Evolutionary conservation across 2,888 invertebrate genomes (phyloP), one percentile per base, ranked within the genome.

Genomic region (Ichneumoninae sp.): DNA sequence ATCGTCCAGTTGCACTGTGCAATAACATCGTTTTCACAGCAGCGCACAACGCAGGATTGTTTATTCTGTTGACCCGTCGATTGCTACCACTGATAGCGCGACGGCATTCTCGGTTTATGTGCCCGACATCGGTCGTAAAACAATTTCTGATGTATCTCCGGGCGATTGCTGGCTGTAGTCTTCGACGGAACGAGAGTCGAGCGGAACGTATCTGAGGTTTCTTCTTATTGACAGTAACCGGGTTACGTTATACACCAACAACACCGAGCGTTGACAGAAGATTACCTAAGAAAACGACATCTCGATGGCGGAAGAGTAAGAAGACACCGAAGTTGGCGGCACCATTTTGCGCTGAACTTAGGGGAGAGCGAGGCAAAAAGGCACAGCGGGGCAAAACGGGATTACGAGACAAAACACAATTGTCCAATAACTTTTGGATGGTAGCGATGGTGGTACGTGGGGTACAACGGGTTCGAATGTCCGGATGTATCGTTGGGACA

Each of bases 51-150:
- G 13, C 69, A 57, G 47, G 72, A 81, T 62, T 74, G 77, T 71
- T 62, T 40, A 65, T 72, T 47, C 36, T 57, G 26, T 69, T 74
- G 60, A 62, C 44, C 66, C 50, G 30, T 62, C n/a, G 8, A 76
- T 47, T 30, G 30, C 77, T 69, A 72, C 36, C 62, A 72, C 57
- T 62, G 60, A 80, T 71, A 72, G 47, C 4, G 50, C 36, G 50
- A 68, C 60, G 52, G 50, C 72, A 19, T 80, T 72, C 52, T 62
- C 47, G 72, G 50, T 77, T 84, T 77, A 72, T 80, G 57, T 30
- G 13, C 52, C 5, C 40, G 57, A 26, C 50, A 47, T 62, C 36
- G 76, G 10, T 22, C 50, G 30, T 57, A 26, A 68, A 76, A 69
- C 77, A 71, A 72, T 80, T 83, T 77, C 80, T 68, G 50, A 30